Evolutionary conservation across 1,140 invertebrate genomes (phyloP), one percentile per base, ranked within the genome.

Genomic region (Zaprionus gabonicus): DNA sequence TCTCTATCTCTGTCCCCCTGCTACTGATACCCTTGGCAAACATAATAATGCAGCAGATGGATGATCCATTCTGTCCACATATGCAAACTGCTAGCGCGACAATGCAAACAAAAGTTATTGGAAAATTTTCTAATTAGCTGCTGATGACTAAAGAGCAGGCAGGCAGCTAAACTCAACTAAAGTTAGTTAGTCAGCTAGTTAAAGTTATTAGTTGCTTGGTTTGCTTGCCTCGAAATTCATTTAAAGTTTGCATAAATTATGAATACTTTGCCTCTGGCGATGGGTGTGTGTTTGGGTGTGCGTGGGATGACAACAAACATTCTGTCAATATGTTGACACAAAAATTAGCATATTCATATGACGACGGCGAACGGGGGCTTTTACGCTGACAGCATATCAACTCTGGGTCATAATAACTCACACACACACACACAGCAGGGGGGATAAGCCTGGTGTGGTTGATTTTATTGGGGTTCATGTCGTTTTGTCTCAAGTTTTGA

Each of bases 321-420:
- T 44, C 62, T 74, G 76, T 82, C 83, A 87, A 86, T 82, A 71
- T 74, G 76, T 82, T 87, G 83, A 80, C 69, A 79, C 46, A 71
- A 55, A 76, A 73, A 86, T 87, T 82, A 80, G 76, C 82, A 86
- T 86, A 77, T 85, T 68, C 38, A 41, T 31, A 38, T 63, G 23
- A 36, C 27, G 13, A 9, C 9, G 41, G 56, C 28, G 23, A 23
- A 9, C 25, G 31, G 44, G 44, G 41, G 49, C 58, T 59, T 57
- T 56, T 55, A 41, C 59, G 59, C 28, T 68, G 72, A 78, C 36
- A 70, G 44, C 44, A 10, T 27, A 58, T 60, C 70, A 23, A 57
- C 59, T 63, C 59, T 51, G 69, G 73, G 76, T 83, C 68, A 80
- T 69, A 76, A 71, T 77, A 70, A 70, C 51, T 36, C 51, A 69